Evolutionary conservation across 2,113 vertebrate genomes (phyloP).

Genomic region (Proterorhinus semilunaris): DNA sequence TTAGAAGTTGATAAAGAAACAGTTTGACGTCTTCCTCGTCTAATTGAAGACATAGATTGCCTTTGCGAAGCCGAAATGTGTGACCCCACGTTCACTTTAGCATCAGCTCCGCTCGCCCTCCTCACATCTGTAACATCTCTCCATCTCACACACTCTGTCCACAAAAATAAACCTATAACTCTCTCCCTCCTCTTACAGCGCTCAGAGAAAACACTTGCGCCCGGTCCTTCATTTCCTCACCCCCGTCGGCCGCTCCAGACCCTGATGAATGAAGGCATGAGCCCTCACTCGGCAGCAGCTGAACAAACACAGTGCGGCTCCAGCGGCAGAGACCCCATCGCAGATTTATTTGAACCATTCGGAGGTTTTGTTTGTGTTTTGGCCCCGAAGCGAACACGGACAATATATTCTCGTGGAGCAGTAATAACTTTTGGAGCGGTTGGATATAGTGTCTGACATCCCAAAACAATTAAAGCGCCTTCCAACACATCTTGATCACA

Average conservation of each 20-base stretch:
- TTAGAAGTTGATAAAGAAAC: too few species aligned
- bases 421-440: too few species aligned
- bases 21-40: too few species aligned
- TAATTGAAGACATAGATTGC: too few species aligned
- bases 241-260: slow-evolving; percentile 28
- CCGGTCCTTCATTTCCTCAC: slow-evolving; percentile 70
- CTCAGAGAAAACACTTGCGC: slow-evolving; percentile 48
- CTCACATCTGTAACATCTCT: background rate
- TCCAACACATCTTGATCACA: too few species aligned
- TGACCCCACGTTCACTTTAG: background rate
- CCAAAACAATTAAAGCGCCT: too few species aligned
- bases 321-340: slow-evolving; percentile 65
- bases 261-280: slow-evolving; percentile 79
- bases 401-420: slow-evolving; percentile 26
- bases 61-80: too few species aligned
- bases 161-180: slow-evolving; percentile 13
- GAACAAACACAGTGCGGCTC: slow-evolving; percentile 75
- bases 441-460: too few species aligned
- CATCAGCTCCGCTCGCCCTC: background rate
- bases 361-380: slow-evolving; percentile 52
- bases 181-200: slow-evolving; percentile 65
- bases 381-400: slow-evolving; percentile 50
- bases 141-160: slow-evolving; percentile 19
- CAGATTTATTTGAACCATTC: slow-evolving; percentile 65
- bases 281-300: slow-evolving; percentile 78